Percentiles rank a stretch among this genome's conserved stretches.
Evolutionary conservation across 1,140 invertebrate genomes (phyloP).

Genomic region (Papilio xuthus): DNA sequence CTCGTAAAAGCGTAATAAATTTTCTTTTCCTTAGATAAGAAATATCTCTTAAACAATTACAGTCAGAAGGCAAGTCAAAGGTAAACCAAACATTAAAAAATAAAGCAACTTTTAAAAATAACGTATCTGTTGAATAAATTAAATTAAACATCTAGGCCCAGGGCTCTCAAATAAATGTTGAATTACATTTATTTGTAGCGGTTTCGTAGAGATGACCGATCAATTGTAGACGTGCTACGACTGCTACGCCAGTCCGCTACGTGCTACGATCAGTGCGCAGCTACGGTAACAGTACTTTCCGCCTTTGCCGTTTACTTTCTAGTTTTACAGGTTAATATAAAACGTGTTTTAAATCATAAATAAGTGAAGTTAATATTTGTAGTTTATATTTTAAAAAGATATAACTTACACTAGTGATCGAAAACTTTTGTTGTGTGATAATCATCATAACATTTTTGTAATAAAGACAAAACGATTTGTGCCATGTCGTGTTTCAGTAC

Average conservation of each 20-base stretch:
- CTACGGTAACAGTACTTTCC: slow-evolving; percentile 38
- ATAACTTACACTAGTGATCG: no score
- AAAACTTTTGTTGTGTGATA: no score
- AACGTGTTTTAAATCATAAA: slow-evolving; percentile 29
- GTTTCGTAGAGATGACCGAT: slow-evolving; percentile 16
- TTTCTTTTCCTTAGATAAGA: no score
- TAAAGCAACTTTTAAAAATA: no score
- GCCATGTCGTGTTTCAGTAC: neutral
- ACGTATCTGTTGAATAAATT: no score
- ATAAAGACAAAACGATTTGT: neutral
- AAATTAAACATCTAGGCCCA: neutral
- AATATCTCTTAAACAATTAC: no score
- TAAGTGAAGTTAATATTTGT: neutral
- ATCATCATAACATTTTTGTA: no score
- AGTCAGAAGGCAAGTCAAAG: no score
- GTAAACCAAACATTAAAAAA: no score
- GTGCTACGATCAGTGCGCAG: slow-evolving; percentile 48
- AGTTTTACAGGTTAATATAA: slow-evolving; percentile 28
- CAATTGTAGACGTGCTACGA: slow-evolving; percentile 67
- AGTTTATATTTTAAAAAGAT: neutral
- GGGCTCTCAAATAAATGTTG: neutral
- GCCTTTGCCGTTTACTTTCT: slow-evolving; percentile 29
- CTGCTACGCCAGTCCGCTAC: slow-evolving; percentile 51
- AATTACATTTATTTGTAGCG: slow-evolving; percentile 17
- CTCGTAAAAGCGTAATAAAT: no score